A percentile compares a stretch with the other conserved stretches of the same genome.
Evolutionary conservation across 2,113 vertebrate species (phyloP).

Genomic region (Antennarius striatus): DNA sequence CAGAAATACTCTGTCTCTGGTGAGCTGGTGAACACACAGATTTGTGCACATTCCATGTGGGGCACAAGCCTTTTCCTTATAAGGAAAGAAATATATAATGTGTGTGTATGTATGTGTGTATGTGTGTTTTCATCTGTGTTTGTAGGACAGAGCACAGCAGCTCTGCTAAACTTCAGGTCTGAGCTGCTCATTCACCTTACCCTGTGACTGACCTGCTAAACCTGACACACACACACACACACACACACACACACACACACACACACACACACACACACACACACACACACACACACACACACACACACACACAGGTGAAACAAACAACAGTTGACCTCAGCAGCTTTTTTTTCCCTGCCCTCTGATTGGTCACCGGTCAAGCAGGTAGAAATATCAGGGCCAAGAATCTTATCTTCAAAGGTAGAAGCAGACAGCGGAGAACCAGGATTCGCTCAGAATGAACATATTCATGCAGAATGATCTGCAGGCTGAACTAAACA

Average conservation of each 20-base stretch:
- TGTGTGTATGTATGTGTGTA: background rate
- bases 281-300: too few species aligned
- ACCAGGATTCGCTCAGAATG: constrained; percentile 3
- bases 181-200: too few species aligned
- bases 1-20: background rate
- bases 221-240: too few species aligned
- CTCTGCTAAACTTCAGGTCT: too few species aligned
- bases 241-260: too few species aligned
- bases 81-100: background rate
- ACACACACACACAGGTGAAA: background rate
- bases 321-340: constrained; percentile 10
- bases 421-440: constrained; percentile 1
- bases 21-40: background rate
- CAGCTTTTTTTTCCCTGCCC: background rate
- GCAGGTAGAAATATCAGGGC: constrained; percentile 7
- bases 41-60: constrained; percentile 25
- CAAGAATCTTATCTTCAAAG: constrained; percentile 13
- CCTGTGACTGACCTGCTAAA: too few species aligned
- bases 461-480: background rate
- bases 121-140: background rate
- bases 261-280: too few species aligned
- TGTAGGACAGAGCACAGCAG: background rate
- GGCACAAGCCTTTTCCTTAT: background rate
- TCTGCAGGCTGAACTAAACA: constrained; percentile 24
- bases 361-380: constrained; percentile 8